Evolutionary conservation across 2,113 vertebrate species (phyloP), one percentile per base, ranked within the genome.

Genomic region (Alosa alosa): DNA sequence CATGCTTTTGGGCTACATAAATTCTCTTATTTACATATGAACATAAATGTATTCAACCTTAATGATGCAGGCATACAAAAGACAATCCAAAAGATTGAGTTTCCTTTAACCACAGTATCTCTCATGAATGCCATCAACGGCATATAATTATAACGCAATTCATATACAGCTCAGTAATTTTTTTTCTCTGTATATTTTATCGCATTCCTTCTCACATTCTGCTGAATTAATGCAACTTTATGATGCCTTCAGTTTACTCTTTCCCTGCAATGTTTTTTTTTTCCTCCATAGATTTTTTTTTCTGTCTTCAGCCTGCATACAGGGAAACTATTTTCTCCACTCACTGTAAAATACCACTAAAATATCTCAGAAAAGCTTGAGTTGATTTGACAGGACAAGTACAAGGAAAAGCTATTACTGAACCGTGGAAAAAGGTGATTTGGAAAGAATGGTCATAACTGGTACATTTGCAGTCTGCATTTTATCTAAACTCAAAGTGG

Each of bases 391-490:
- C 91, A 90, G 90, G 91, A 91, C 92, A 90, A 86, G 85, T 91
- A 94, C 94, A 93, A 90, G 91, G 85, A 91, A 94, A 94, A 92
- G 91, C 92, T 91, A 92, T 93, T 94, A 94, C 89, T 88, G 91
- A 68, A 84, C 86, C 88, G 87, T 83, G 89, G 88, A 86, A 88
- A 72, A 44, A 87, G 87, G 88, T 89, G 88, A 90, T 90, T 90
- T 89, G 84, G 90, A 87, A 84, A 90, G 90, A 90, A 91, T n/a
- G 81, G 86, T 90, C 87, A 64, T 88, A 90, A 87, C 90, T 84
- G 78, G 91, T 93, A 84, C 90, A 91, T 93, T 92, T 92, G 87
- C 90, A 92, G 90, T 92, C 91, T 78, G 25, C 72, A 78, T 78
- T 78, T 78, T 78, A 78, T 78, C 13, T 36, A 64, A n/a, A 39